Conservation (phyloP, 2,797 vertebrate genomes). For the Falco naumanni region DNA sequence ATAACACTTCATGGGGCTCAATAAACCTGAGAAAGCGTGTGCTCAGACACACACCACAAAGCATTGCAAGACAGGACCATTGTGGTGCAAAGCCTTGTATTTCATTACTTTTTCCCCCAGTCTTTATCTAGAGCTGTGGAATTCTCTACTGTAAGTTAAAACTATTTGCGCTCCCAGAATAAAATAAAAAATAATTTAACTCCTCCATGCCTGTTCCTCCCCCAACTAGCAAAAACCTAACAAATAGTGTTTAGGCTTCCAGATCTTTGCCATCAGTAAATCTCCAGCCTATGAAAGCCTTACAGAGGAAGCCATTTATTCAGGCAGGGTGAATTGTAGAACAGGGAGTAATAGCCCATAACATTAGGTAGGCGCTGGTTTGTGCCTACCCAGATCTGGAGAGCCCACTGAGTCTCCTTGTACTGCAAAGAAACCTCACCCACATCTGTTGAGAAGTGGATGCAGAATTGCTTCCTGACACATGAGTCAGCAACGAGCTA, state of each 20-base stretch:
- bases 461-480: background rate
- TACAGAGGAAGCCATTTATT: background rate
- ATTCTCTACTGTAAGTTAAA: background rate
- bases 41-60: background rate
- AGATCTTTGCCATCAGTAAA: background rate
- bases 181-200: background rate
- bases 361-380: background rate
- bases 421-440: background rate
- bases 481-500: background rate
- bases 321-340: background rate
- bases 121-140: background rate
- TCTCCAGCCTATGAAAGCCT: background rate
- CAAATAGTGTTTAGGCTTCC: background rate
- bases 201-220: background rate
- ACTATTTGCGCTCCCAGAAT: background rate
- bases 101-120: background rate
- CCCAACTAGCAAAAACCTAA: background rate
- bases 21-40: background rate
- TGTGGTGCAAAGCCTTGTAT: background rate
- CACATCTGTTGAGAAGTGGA: background rate
- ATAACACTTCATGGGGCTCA: background rate
- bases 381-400: background rate
- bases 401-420: background rate
- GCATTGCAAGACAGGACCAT: background rate
- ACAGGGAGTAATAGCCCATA: background rate